Evolutionary conservation across 1,140 invertebrate species (phyloP), one percentile per base, ranked within the genome.

Genomic region (Drosophila nasuta): DNA sequence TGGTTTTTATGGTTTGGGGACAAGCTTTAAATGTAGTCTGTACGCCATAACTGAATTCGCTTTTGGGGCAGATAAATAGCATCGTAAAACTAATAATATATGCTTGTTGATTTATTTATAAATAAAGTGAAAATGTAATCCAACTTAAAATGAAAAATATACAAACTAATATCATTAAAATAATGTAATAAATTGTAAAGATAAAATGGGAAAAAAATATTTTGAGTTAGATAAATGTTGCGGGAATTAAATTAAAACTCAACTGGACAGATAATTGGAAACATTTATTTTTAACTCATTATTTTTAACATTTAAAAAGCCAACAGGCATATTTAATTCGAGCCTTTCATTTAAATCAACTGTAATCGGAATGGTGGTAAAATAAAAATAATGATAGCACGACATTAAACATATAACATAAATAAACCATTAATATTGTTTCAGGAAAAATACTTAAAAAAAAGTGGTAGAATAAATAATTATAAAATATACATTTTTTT

Each of bases 1-100:
- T 88, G 51, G 30, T 73, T 81, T 79, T 71, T 65, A 74, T 41
- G 54, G 17, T 25, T 33, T 41, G 54, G 54, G 33, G 8, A 41
- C 33, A 35, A 41, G 35, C 10, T 57, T 57, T 41, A 43, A 13
- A 43, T 25, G 20, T 25, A 25, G 20, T 25, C 3, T 25, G 33
- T 54, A 15, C 6, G 13, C 28, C 33, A 35, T 17, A 41, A 15
- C 6, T 41, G 54, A n/a, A 35, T 33, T 54, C 51, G 35, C 35
- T 38, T 38, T 41, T 38, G 54, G 54, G 33, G 6, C 33, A 57
- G 33, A 35, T 54, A 54, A 54, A 54, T 35, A 54, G 51, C 51
- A n/a, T 54, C n/a, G n/a, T 54, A 30, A 54, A 54, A 54, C 13
- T 7, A 15, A 15, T 15, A 54, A 54, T 54, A 8, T 8, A 35